Conservation (phyloP, 2,888 invertebrate genomes). For the Ypsolopha scabrella region DNA sequence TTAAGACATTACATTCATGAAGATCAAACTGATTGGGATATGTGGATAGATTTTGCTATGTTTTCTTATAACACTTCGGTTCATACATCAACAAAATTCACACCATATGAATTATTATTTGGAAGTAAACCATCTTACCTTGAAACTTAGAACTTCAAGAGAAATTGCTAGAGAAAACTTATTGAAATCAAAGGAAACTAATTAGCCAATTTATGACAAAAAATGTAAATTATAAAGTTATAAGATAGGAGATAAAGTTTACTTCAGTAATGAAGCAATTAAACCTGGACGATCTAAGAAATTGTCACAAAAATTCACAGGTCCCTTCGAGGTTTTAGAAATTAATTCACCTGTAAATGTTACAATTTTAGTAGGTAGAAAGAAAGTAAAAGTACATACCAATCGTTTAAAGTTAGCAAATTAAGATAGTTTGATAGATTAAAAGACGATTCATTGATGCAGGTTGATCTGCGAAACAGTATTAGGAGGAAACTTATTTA, state of each 20-base stretch:
- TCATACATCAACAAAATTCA: not conserved
- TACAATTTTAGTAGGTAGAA: constrained; percentile 11
- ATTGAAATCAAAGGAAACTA: constrained; percentile 7
- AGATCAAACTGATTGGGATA: constrained; percentile 27
- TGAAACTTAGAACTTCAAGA: constrained; percentile 13
- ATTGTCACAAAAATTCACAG: constrained; percentile 9
- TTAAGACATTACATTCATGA: constrained; percentile 26
- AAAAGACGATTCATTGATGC: constrained; percentile 4
- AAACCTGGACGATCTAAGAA: constrained; percentile 11
- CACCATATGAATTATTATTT: constrained; percentile 25
- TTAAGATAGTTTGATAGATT: constrained; percentile 12
- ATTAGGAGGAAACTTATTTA: constrained; percentile 4
- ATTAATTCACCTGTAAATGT: constrained; percentile 13
- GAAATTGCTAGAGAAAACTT: constrained; percentile 14
- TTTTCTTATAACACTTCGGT: too few relatives aligned
- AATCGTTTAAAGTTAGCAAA: constrained; percentile 13
- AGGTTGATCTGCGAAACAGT: constrained; percentile 2
- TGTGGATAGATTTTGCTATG: constrained; percentile 20
- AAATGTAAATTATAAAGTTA: too few relatives aligned
- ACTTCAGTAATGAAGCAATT: not conserved
- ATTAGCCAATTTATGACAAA: constrained; percentile 1
- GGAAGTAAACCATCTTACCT: constrained; percentile 19
- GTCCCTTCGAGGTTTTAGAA: constrained; percentile 11
- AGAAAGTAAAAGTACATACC: constrained; percentile 11
- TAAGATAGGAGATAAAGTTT: too few relatives aligned